Conservation (phyloP, 2,888 invertebrate species). For the Caenorhabditis panamensis region DNA sequence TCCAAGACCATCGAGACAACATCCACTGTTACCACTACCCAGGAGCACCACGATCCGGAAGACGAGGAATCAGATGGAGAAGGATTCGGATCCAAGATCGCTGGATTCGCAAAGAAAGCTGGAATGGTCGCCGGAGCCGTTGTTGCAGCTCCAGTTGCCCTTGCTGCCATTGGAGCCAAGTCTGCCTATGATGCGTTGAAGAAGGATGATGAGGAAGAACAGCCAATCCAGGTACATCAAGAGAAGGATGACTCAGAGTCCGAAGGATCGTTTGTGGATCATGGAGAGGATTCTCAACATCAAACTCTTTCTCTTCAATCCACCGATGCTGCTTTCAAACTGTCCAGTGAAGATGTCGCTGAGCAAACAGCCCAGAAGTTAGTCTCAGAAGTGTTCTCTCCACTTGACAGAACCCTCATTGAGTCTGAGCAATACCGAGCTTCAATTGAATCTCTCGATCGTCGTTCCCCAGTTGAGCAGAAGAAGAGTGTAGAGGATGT, state of each 20-base stretch:
- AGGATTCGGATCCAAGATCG: constrained; percentile 51
- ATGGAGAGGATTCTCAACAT: constrained; percentile 22
- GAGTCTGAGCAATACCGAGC: constrained; percentile 48
- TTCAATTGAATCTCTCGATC: constrained; percentile 50
- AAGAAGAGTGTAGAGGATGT: constrained; percentile 47
- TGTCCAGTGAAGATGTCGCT: constrained; percentile 41
- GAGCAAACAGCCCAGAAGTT: constrained; percentile 49
- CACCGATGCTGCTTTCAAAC: constrained; percentile 46
- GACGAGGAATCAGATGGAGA: constrained; percentile 37
- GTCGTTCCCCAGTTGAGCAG: constrained; percentile 21
- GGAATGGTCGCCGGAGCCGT: constrained; percentile 73
- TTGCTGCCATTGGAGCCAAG: constrained; percentile 70
- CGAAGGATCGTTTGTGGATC: constrained; percentile 40
- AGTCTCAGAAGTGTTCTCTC: constrained; percentile 52
- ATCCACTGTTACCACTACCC: constrained; percentile 11
- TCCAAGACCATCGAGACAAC: constrained; percentile 26
- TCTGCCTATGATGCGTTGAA: constrained; percentile 70
- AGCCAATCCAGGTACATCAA: too few relatives aligned
- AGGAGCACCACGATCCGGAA: constrained; percentile 8
- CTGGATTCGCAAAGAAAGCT: constrained; percentile 67
- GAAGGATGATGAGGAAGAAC: constrained; percentile 35
- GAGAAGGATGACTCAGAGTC: constrained; percentile 29
- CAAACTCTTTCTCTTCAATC: constrained; percentile 35
- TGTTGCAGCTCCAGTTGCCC: constrained; percentile 69
- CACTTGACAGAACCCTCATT: constrained; percentile 42